Base-by-base conservation (phyloP, 92 coral and sea anemone genomes). In the Anthopleura xanthogrammica region DNA sequence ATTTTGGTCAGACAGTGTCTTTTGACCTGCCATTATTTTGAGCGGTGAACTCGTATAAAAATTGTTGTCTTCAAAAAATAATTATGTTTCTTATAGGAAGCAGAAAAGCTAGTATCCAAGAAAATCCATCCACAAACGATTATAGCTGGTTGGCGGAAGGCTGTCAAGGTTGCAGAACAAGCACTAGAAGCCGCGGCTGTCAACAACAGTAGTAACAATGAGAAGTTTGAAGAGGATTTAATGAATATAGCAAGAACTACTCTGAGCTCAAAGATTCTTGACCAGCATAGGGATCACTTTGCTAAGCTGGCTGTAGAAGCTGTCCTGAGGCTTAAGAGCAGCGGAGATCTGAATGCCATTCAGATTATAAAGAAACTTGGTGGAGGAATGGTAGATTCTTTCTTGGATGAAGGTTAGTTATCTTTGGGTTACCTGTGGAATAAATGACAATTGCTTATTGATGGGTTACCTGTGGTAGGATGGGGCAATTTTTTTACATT, bases 211-310 rank as follows among this genome's bases (percentile, higher is more conserved):
- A 80, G 78, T 29, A 90, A 97, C 66, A 90, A 89, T 19, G 90
- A 83, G 22, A 92, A 97, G 86, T 97, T 97, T 75, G 84, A 87
- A 71, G 98, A 92, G 79, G 99, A 97, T 87, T 91, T 97, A 64
- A 90, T 97, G 98, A 97, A 97, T 79, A 97, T 97, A 58, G 99
- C 99, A 0, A 94, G 97, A 80, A 97, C 99, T 22, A 97, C 99
- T 16, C 93, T 97, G 39, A 97, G 99, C 41, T 97, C 99, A 46
- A 97, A 97, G 88, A 97, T 97, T 78, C 90, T 97, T 83, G 89
- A 90, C 17, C 98, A 94, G 7, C 98, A 97, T n/a, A 89, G 95
- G 78, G 98, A 97, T 83, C 95, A 94, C 87, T 97, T 97, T 97
- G 93, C 98, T 13, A 92, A 84, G 80, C 90, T 97, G 43, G 98